Percentiles rank a stretch among this genome's conserved stretches.
These are phyloP conservation scores for Triplophysa bombifrons DNA, from an alignment of 2,797 vertebrate species.

Conservation along the genomic window DNA sequence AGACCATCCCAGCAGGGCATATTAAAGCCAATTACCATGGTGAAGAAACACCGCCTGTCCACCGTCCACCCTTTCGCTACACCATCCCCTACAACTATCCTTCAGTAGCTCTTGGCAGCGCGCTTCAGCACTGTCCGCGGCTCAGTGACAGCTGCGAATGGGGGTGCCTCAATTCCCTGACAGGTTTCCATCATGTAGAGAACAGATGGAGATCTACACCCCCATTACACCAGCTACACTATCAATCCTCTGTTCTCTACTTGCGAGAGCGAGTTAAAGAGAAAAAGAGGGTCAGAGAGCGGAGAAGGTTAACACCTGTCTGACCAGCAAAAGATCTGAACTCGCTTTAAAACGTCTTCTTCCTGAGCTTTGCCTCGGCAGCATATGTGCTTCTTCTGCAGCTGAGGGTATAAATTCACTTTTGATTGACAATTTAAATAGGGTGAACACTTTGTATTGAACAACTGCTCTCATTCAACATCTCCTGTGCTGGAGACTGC, in stretches of 20 bases:
- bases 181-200: slow-evolving; percentile 58
- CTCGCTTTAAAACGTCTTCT: slow-evolving; percentile 42
- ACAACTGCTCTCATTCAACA: slow-evolving; percentile 35
- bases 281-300: slow-evolving; percentile 1
- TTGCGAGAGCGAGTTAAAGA: slow-evolving; percentile 27
- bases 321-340: slow-evolving; percentile 29
- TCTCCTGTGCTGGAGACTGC: slow-evolving; percentile 21
- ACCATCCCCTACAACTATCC: slow-evolving; percentile 33
- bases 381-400: slow-evolving; percentile 22
- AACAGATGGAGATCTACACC: slow-evolving; percentile 63
- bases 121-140: slow-evolving; percentile 8
- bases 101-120: slow-evolving; percentile 42
- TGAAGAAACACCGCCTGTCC: slow-evolving; percentile 38
- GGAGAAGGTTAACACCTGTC: slow-evolving; percentile 20
- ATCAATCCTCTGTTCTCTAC: slow-evolving; percentile 54
- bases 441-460: slow-evolving; percentile 47
- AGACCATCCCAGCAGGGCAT: slow-evolving; percentile 43
- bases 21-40: slow-evolving; percentile 57
- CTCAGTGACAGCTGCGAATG: slow-evolving; percentile 57
- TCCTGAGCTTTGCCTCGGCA: slow-evolving; percentile 28
- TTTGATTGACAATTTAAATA: slow-evolving; percentile 49
- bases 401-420: slow-evolving; percentile 14
- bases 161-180: slow-evolving; percentile 54
- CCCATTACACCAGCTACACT: slow-evolving; percentile 58
- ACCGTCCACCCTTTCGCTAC: slow-evolving; percentile 9